Conservation (phyloP, 2,797 vertebrate genomes). For the Spondyliosoma cantharus region DNA sequence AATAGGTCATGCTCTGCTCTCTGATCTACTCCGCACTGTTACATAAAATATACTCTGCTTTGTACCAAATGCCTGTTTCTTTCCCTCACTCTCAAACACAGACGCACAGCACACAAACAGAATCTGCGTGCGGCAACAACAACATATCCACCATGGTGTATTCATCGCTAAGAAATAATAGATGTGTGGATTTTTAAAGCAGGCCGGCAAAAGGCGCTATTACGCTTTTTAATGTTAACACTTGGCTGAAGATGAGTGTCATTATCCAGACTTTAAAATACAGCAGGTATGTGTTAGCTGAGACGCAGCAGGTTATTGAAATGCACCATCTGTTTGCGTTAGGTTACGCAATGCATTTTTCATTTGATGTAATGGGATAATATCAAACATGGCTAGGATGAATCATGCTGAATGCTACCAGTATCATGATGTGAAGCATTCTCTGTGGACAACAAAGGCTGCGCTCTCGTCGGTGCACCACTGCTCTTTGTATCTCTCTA, state of each 20-base stretch:
- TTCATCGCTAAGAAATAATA: background rate
- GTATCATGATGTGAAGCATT: conserved; percentile 27
- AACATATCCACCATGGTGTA: conserved; percentile 10
- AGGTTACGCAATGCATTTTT: conserved; percentile 27
- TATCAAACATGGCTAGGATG: conserved; percentile 41
- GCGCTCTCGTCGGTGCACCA: background rate
- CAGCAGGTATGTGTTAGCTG: background rate
- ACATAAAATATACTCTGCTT: conserved; percentile 77
- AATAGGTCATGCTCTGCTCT: conserved; percentile 82
- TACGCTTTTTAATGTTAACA: background rate
- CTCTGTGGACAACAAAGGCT: conserved; percentile 18
- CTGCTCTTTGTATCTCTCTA: conserved; percentile 9
- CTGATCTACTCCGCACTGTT: conserved; percentile 77
- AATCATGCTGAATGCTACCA: conserved; percentile 29
- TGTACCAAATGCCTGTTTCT: conserved; percentile 65
- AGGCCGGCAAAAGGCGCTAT: background rate
- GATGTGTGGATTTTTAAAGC: conserved; percentile 6
- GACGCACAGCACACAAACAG: conserved; percentile 51
- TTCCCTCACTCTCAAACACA: conserved; percentile 43
- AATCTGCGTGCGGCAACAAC: conserved; percentile 20
- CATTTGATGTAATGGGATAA: conserved; percentile 40
- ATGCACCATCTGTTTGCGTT: conserved; percentile 22
- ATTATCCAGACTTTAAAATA: conserved; percentile 15
- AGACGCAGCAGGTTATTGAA: conserved; percentile 10
- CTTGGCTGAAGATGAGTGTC: background rate